phyloP scores from a whole-genome alignment of 2,797 vertebrate genomes.

The Helarctos malayanus region DNA sequence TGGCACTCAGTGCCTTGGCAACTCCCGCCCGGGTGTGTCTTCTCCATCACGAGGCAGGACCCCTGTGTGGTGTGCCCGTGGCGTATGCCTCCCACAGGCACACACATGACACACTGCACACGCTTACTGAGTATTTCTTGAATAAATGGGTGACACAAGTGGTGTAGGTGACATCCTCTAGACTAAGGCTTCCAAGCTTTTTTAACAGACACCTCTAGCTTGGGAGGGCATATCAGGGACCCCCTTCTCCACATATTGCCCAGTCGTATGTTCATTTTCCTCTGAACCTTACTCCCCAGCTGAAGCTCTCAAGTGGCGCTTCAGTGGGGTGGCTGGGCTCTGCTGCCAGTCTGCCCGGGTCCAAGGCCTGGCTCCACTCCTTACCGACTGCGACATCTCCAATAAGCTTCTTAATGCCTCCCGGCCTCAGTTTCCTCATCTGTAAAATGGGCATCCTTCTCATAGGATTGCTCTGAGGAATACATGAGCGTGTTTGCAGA shows the following conservation, averaged over 20 bases:
- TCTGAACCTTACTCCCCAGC: not conserved
- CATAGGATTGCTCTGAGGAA: not conserved
- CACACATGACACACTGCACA: rapidly evolving
- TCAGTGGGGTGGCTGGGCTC: not conserved
- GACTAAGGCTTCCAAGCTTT: not conserved
- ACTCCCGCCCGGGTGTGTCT: no score
- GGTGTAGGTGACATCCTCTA: not conserved
- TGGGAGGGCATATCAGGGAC: not conserved
- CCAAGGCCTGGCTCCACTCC: not conserved
- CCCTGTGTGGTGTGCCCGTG: no score
- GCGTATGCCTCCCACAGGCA: no score
- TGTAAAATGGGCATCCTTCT: not conserved
- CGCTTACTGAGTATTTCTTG: not conserved
- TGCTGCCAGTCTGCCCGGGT: not conserved
- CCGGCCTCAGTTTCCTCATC: not conserved
- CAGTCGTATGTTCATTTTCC: not conserved
- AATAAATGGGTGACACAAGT: not conserved
- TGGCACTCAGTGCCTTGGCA: not conserved
- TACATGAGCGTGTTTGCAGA: not conserved
- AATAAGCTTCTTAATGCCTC: not conserved
- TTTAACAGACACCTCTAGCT: not conserved
- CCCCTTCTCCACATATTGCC: not conserved
- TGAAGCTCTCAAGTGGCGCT: not conserved
- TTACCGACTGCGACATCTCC: not conserved
- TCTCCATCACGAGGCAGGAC: not conserved